A percentile compares a stretch with the other conserved stretches of the same genome.
phyloP scores from a whole-genome alignment of 1,140 invertebrate species.

The Teleopsis dalmanni region DNA sequence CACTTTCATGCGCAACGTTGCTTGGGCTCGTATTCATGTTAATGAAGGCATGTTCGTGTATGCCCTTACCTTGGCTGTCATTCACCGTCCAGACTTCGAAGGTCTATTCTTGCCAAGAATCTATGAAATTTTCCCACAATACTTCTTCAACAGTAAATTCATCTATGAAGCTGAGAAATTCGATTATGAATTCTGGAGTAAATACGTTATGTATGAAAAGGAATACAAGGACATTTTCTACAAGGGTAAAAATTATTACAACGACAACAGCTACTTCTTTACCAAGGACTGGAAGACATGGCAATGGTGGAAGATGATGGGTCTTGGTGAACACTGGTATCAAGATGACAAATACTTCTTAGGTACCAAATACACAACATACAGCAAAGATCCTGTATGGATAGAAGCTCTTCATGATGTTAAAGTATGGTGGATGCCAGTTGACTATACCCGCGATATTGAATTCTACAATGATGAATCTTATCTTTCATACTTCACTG shows the following conservation, averaged over 20 bases:
- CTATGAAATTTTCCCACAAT: slow-evolving; percentile 57
- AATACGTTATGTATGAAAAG: slow-evolving; percentile 38
- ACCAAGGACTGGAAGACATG: slow-evolving; percentile 46
- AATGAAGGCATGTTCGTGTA: slow-evolving; percentile 57
- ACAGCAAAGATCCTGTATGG: too few species aligned
- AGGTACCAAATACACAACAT: too few species aligned
- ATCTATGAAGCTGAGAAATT: slow-evolving; percentile 49
- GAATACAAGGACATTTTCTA: slow-evolving; percentile 56
- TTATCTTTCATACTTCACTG: slow-evolving; percentile 61
- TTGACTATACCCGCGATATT: slow-evolving; percentile 54
- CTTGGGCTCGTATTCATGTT: slow-evolving; percentile 51
- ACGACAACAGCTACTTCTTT: slow-evolving; percentile 26
- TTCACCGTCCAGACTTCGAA: slow-evolving; percentile 51
- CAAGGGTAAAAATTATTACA: slow-evolving; percentile 19
- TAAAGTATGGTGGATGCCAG: slow-evolving; percentile 27
- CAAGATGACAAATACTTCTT: slow-evolving; percentile 26
- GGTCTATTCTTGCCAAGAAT: slow-evolving; percentile 54
- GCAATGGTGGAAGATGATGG: slow-evolving; percentile 42
- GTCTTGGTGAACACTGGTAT: slow-evolving; percentile 43
- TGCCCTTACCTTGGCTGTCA: slow-evolving; percentile 51
- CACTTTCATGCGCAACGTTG: slow-evolving; percentile 55
- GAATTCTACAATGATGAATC: slow-evolving; percentile 53
- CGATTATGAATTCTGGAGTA: slow-evolving; percentile 35
- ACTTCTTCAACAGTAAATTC: slow-evolving; percentile 53
- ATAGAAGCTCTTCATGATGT: too few species aligned